phyloP scores from a whole-genome alignment of 2,888 invertebrate species.

The Caenorhabditis angaria region DNA sequence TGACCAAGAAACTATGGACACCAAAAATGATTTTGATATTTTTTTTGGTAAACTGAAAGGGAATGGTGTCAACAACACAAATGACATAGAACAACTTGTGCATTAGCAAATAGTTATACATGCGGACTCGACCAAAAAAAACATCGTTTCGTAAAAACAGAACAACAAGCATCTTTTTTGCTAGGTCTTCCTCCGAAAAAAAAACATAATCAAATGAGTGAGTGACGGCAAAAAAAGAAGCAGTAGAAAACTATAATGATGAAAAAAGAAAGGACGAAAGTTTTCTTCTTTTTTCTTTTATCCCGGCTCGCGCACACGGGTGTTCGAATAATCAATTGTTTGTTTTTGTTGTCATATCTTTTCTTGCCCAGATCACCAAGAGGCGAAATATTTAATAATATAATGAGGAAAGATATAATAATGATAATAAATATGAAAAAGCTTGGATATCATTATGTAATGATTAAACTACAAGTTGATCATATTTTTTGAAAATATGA shows the following conservation, averaged over 20 bases:
- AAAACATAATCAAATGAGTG: neutral
- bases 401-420: too few relatives aligned
- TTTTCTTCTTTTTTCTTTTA: constrained; percentile 18
- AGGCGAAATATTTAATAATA: too few relatives aligned
- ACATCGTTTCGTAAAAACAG: neutral
- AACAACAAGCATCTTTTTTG: constrained; percentile 1
- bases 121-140: neutral
- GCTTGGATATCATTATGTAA: too few relatives aligned
- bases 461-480: too few relatives aligned
- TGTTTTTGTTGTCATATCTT: constrained; percentile 41
- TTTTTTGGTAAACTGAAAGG: too few relatives aligned
- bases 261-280: constrained; percentile 23
- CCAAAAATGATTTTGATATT: too few relatives aligned
- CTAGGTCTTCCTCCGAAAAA: neutral
- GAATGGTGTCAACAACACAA: neutral
- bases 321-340: constrained; percentile 42
- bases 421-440: too few relatives aligned
- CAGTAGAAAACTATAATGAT: constrained; percentile 1
- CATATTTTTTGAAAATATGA: too few relatives aligned
- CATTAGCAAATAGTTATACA: neutral
- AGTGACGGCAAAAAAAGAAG: constrained; percentile 1
- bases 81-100: neutral
- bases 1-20: too few relatives aligned
- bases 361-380: neutral
- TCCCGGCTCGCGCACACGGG: constrained; percentile 3